A percentile compares a stretch with the other conserved stretches of the same genome.
These are phyloP conservation scores for Heliconius nattereri DNA, from an alignment of 1,140 invertebrate genomes.

Conservation along the genomic window DNA sequence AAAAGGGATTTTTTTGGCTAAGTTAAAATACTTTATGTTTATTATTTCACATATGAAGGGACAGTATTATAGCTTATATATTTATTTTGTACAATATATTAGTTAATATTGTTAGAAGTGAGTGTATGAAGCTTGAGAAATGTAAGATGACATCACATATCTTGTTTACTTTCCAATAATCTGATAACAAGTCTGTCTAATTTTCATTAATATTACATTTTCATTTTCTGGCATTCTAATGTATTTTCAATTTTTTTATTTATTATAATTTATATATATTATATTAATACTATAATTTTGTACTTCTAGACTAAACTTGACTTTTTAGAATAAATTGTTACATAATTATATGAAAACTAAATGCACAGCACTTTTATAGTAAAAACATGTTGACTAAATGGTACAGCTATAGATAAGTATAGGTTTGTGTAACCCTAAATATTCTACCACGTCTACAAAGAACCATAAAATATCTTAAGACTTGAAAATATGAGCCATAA, in stretches of 20 bases:
- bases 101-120: background rate
- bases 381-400: background rate
- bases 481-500: background rate
- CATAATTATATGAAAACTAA: background rate
- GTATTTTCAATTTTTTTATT: too few relatives aligned
- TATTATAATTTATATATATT: too few relatives aligned
- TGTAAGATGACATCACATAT: background rate
- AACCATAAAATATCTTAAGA: conserved; percentile 4
- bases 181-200: too few relatives aligned
- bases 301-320: too few relatives aligned
- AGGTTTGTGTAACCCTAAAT: background rate
- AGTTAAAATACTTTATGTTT: background rate
- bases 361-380: background rate
- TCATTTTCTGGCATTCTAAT: too few relatives aligned
- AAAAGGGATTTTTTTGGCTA: background rate
- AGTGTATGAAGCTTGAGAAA: background rate
- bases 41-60: background rate
- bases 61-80: background rate
- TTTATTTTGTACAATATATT: background rate
- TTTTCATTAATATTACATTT: too few relatives aligned
- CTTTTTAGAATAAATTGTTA: background rate
- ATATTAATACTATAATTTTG: too few relatives aligned
- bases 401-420: background rate
- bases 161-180: too few relatives aligned
- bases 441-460: background rate